Conservation (phyloP, 1,140 invertebrate species). For the Aphis craccivora region DNA sequence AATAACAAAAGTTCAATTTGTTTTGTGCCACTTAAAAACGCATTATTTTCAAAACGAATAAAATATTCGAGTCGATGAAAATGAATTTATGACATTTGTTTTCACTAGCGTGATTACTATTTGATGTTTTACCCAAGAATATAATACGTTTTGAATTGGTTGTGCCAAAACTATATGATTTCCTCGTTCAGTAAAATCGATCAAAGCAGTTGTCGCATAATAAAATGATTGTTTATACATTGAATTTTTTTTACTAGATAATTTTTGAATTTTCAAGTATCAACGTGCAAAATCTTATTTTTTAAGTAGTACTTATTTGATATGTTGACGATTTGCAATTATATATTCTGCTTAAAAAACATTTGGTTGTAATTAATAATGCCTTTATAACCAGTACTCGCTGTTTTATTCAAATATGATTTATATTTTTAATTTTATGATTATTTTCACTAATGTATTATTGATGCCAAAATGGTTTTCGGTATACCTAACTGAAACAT, state of each 20-base stretch:
- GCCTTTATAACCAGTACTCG: background rate
- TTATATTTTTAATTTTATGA: background rate
- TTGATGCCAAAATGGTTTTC: background rate
- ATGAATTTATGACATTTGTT: background rate
- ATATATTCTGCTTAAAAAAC: background rate
- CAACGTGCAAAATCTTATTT: background rate
- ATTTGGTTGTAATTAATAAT: background rate
- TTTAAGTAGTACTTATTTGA: background rate
- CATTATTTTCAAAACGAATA: background rate
- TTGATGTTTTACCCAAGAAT: background rate
- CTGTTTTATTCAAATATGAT: background rate
- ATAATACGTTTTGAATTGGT: background rate
- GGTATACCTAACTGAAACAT: background rate
- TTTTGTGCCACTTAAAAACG: background rate
- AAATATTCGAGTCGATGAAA: background rate
- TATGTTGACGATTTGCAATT: background rate
- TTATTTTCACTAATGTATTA: background rate
- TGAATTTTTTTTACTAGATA: background rate
- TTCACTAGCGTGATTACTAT: background rate
- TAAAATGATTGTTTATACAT: background rate
- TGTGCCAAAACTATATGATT: background rate
- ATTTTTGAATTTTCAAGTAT: background rate
- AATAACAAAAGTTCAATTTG: background rate
- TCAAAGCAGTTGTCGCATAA: background rate
- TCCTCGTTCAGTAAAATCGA: background rate